Evolutionary conservation across 2,888 invertebrate genomes (phyloP).

Genomic region (Acrobeloides nanus): DNA sequence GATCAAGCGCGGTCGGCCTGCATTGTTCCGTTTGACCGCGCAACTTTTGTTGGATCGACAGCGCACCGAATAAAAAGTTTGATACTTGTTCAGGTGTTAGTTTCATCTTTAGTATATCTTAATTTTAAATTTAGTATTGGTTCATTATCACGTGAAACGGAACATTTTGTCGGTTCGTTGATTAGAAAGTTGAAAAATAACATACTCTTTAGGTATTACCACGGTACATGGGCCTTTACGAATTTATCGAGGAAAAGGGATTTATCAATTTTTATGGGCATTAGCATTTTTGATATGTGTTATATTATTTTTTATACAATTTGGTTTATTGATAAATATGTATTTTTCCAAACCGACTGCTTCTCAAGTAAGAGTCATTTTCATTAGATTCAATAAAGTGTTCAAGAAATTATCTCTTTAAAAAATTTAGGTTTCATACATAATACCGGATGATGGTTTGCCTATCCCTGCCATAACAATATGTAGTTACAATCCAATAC

Average conservation of each 20-base stretch:
- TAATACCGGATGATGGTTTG: slow-evolving; percentile 39
- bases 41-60: too few relatives aligned
- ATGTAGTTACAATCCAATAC: slow-evolving; percentile 48
- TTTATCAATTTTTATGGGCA: slow-evolving; percentile 33
- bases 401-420: too few relatives aligned
- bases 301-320: slow-evolving; percentile 32
- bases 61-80: too few relatives aligned
- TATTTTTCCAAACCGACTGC: slow-evolving; percentile 36
- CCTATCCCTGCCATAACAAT: slow-evolving; percentile 43
- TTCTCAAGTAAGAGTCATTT: slow-evolving; percentile 9
- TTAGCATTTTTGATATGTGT: slow-evolving; percentile 28
- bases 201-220: slow-evolving; percentile 41
- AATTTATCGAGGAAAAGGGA: slow-evolving; percentile 32
- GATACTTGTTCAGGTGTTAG: too few relatives aligned
- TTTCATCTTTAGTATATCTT: too few relatives aligned
- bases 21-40: too few relatives aligned
- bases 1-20: too few relatives aligned
- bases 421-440: slow-evolving; percentile 41
- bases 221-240: slow-evolving; percentile 48
- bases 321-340: slow-evolving; percentile 27
- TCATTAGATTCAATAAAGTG: too few relatives aligned
- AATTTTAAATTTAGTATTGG: slow-evolving; percentile 39
- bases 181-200: too few relatives aligned
- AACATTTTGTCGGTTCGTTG: slow-evolving; percentile 49
- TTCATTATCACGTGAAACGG: slow-evolving; percentile 39